A percentile compares a stretch with the other conserved stretches of the same genome.
These are phyloP conservation scores for Glyphotaelius pellucidus DNA, from an alignment of 2,888 invertebrate genomes.

Conservation along the genomic window DNA sequence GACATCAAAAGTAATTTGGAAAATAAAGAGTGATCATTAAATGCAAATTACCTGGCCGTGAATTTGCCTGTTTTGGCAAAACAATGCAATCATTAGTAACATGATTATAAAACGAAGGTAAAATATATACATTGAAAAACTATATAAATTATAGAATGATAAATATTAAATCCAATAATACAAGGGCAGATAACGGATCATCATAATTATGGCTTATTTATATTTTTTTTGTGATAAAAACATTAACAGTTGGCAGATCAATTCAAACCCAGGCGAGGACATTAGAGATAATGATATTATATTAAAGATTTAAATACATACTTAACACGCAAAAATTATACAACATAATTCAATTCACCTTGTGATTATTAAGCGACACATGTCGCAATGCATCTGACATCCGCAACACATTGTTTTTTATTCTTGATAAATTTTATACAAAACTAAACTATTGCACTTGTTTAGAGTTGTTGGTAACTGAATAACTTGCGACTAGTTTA, in stretches of 20 bases:
- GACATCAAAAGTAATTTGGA: neutral
- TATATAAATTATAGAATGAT: neutral
- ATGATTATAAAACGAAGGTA: neutral
- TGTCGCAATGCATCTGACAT: conserved; percentile 62
- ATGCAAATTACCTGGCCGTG: neutral
- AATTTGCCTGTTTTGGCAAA: neutral
- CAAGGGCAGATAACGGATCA: neutral
- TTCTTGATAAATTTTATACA: neutral
- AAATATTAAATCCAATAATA: neutral
- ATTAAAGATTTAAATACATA: neutral
- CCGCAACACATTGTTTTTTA: conserved; percentile 51
- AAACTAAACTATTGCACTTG: neutral
- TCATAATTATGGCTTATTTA: neutral
- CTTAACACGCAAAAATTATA: neutral
- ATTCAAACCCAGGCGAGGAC: neutral
- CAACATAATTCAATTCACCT: conserved; percentile 46
- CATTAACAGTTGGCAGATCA: neutral
- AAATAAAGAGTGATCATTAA: neutral
- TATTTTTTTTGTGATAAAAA: neutral
- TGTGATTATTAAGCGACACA: conserved; percentile 60
- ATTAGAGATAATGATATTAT: neutral
- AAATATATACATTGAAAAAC: neutral
- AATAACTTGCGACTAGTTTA: neutral
- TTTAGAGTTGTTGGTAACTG: neutral
- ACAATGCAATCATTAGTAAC: neutral